phyloP scores from a whole-genome alignment of 2,113 vertebrate species.

The Nibea coibor region DNA sequence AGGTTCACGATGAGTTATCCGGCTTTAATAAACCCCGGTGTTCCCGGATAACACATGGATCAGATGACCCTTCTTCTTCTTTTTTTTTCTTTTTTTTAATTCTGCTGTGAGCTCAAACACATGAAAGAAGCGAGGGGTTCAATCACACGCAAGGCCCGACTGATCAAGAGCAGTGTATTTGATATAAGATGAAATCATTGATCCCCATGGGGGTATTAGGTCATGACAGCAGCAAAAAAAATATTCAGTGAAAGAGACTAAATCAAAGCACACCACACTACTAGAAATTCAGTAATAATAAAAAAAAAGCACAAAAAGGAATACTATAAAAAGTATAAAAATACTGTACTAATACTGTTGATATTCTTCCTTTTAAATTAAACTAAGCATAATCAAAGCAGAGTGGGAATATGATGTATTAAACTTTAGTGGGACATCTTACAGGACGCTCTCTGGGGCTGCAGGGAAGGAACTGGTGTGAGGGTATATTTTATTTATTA shows the following conservation, averaged over 20 bases:
- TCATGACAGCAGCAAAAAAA: slow-evolving; percentile 39
- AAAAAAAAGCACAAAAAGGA: not conserved
- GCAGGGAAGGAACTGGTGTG: not conserved
- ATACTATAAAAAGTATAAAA: not conserved
- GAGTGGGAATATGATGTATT: not conserved
- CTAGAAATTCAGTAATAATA: too few species aligned
- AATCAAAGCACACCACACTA: not conserved
- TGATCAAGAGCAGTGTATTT: not conserved
- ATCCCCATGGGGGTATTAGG: slow-evolving; percentile 24
- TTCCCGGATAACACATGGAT: not conserved
- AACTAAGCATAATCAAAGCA: not conserved
- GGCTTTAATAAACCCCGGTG: not conserved
- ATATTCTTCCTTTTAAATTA: not conserved
- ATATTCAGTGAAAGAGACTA: not conserved
- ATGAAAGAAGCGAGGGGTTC: not conserved
- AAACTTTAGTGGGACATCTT: not conserved
- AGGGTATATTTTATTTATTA: not conserved
- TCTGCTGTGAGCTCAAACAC: not conserved
- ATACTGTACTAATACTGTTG: not conserved
- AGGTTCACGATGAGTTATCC: not conserved
- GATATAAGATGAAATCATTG: slow-evolving; percentile 13
- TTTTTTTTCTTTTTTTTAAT: not conserved
- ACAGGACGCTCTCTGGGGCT: not conserved
- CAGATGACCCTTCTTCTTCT: not conserved
- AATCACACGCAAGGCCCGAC: not conserved